phyloP scores from a whole-genome alignment of 2,113 vertebrate genomes.

The Carollia perspicillata region DNA sequence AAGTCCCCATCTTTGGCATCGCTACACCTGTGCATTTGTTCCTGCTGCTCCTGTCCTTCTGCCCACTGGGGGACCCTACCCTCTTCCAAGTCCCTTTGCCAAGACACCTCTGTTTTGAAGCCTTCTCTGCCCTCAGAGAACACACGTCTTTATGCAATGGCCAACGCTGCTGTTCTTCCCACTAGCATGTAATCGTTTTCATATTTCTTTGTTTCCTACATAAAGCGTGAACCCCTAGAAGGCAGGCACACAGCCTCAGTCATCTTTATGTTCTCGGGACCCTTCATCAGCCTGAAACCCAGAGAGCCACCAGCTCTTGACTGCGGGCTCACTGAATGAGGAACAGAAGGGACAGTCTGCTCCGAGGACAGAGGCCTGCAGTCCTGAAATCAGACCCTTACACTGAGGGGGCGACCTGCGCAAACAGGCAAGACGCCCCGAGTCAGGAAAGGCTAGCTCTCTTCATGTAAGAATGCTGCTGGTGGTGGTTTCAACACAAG shows the following conservation, averaged over 20 bases:
- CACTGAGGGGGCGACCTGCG: neutral
- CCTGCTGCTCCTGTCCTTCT: neutral
- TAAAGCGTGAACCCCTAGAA: neutral
- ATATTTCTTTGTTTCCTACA: neutral
- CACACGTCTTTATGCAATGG: fast-evolving
- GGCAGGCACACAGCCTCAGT: neutral
- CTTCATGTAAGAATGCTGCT: neutral
- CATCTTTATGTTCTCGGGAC: neutral
- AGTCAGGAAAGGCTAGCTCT: neutral
- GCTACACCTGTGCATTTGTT: neutral
- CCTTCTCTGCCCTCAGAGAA: neutral
- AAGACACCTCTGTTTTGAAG: neutral
- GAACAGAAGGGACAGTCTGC: neutral
- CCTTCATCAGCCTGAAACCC: neutral
- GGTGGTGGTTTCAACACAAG: neutral
- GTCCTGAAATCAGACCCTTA: neutral
- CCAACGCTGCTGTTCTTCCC: neutral
- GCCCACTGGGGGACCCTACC: neutral
- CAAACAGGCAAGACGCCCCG: neutral
- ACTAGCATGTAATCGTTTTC: neutral
- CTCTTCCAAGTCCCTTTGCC: neutral
- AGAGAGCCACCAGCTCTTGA: neutral
- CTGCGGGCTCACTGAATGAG: neutral
- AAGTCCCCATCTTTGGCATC: neutral
- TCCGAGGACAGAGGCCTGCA: neutral